phyloP scores from a whole-genome alignment of 2,797 vertebrate genomes.

The Gymnothorax javanicus region DNA sequence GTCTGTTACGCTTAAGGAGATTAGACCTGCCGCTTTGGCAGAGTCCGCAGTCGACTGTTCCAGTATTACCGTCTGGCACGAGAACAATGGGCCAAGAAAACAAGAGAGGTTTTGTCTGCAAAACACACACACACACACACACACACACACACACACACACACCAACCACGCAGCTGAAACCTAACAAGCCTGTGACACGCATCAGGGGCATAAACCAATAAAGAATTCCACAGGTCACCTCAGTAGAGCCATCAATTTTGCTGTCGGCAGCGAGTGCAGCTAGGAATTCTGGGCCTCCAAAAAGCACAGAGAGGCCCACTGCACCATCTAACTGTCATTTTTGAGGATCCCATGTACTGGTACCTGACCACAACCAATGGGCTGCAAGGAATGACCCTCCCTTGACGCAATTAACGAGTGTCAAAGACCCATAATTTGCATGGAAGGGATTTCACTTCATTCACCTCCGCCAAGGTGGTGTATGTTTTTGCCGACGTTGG shows the following conservation, averaged over 20 bases:
- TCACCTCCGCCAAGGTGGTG: no score
- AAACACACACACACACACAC: background rate
- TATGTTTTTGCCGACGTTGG: no score
- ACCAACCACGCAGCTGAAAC: background rate
- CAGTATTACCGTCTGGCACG: constrained; percentile 7
- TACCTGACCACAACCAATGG: no score
- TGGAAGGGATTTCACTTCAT: no score
- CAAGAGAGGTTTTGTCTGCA: background rate
- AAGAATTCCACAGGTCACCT: background rate
- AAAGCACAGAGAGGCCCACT: no score
- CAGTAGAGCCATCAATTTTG: background rate
- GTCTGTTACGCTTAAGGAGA: background rate
- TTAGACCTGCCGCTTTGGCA: constrained; percentile 20
- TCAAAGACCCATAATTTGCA: no score
- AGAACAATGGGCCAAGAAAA: constrained; percentile 22
- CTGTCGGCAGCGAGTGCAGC: no score
- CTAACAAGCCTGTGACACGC: background rate
- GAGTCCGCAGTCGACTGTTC: background rate
- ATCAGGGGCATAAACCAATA: background rate
- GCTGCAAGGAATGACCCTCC: no score
- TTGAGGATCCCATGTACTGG: no score
- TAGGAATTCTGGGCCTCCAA: no score
- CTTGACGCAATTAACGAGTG: no score
- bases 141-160: background rate
- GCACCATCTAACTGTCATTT: no score